Base-by-base conservation (phyloP, 2,113 vertebrate species). In the Oncorhynchus nerka region DNA sequence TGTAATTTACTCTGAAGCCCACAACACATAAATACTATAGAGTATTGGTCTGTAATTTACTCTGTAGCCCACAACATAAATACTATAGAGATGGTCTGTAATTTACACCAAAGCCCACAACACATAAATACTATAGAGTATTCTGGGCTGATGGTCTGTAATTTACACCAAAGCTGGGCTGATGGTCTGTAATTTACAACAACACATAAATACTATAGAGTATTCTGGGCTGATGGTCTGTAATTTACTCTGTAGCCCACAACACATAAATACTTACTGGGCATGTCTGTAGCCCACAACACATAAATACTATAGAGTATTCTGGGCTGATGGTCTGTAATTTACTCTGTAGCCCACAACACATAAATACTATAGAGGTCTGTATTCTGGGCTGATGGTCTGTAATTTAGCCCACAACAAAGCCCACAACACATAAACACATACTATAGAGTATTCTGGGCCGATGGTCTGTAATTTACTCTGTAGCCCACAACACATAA, bases 91-190 rank as follows among this genome's bases (percentile, higher is more conserved):
- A 92, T 90, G 88, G 78, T 92, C 77, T 90, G 59, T 89, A 87
- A 90, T 90, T 90, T 91, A 94, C 93, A 94, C 93, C 92, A 87
- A 92, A 94, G 92, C 91, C 93, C 92, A 94, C 92, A 87, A 95
- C 92, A 95, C 90, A 90, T 89, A 90, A 90, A 93, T 93, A 93
- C 93, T 93, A 95, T 93, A 92, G 84, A 91, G 86, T 26, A 26
- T 26, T 26, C 24, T 26, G 24, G 24, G 24, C 24, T 1, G 24
- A 26, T 26, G 24, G 24, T 26, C 26, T 26, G 26, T 26, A 26
- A 28, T 28, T 28, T 28, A 2, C 26, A 28, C 26, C 26, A 2
- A 28, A 28, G 26, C 28, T 28, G 28, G 28, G 28, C 28, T 3
- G 28, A 28, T 28, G 28, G 28, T 28, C 28, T 28, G 28, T 28